Conservation (phyloP, 92 coral and sea anemone species). For the Epizoanthus scotinus region DNA sequence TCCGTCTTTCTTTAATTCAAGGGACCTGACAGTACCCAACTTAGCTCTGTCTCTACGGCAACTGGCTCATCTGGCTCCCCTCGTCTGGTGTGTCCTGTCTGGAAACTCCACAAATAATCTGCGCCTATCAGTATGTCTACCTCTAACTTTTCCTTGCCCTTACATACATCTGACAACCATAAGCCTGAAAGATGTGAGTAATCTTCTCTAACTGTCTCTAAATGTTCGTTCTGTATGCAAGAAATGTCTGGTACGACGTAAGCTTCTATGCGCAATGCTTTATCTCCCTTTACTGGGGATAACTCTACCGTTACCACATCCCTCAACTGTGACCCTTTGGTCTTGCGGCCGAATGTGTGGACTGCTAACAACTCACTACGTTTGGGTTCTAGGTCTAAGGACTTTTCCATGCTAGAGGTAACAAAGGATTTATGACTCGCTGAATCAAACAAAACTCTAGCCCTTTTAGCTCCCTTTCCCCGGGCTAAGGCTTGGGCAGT, state of each 20-base stretch:
- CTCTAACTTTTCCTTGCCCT: slow-evolving; percentile 33
- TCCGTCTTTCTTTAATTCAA: neutral
- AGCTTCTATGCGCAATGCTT: slow-evolving; percentile 38
- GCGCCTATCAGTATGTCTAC: slow-evolving; percentile 56
- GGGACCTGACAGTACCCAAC: slow-evolving; percentile 51
- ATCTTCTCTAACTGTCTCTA: slow-evolving; percentile 46
- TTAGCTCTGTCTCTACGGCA: slow-evolving; percentile 41
- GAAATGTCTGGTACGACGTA: slow-evolving; percentile 62
- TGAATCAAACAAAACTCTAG: slow-evolving; percentile 66
- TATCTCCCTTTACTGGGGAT: slow-evolving; percentile 40
- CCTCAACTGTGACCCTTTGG: slow-evolving; percentile 26
- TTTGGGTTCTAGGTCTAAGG: slow-evolving; percentile 31
- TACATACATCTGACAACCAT: slow-evolving; percentile 57
- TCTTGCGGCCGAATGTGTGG: slow-evolving; percentile 46
- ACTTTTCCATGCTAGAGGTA: slow-evolving; percentile 41
- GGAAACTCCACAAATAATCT: slow-evolving; percentile 62
- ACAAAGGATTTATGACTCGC: slow-evolving; percentile 62
- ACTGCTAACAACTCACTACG: slow-evolving; percentile 54
- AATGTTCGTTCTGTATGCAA: slow-evolving; percentile 48
- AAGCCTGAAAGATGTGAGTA: slow-evolving; percentile 49
- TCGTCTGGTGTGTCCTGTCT: slow-evolving; percentile 39
- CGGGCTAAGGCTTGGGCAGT: slow-evolving; percentile 57
- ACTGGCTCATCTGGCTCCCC: slow-evolving; percentile 49
- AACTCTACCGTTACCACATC: slow-evolving; percentile 46
- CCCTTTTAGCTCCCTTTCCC: slow-evolving; percentile 52